Percentiles rank a stretch among this genome's conserved stretches.
These are phyloP conservation scores for Caenorhabditis auriculariae DNA, from an alignment of 2,888 invertebrate genomes.

Conservation along the genomic window DNA sequence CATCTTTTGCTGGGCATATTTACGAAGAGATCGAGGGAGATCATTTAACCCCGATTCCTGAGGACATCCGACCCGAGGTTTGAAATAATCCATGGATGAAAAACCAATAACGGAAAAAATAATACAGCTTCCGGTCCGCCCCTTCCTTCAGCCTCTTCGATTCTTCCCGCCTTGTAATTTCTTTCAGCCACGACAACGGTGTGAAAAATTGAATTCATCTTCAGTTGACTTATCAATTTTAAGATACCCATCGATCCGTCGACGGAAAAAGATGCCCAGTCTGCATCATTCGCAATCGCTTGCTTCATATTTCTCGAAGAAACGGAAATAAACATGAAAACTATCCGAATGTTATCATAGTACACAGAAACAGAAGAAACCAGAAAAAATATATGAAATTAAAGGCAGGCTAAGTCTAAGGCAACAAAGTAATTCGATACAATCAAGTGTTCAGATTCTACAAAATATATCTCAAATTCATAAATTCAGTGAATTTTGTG, in stretches of 20 bases:
- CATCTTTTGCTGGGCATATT: slow-evolving; percentile 28
- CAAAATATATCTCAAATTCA: too few relatives aligned
- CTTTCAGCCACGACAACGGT: slow-evolving; percentile 20
- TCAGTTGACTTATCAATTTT: not conserved
- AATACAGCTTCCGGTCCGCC: slow-evolving; percentile 10
- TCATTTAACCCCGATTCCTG: slow-evolving; percentile 30
- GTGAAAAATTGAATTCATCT: not conserved
- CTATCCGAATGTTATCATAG: too few relatives aligned
- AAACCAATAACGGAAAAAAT: not conserved
- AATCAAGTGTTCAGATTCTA: too few relatives aligned
- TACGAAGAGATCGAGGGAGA: slow-evolving; percentile 43
- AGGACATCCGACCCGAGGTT: slow-evolving; percentile 30
- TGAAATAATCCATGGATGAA: too few relatives aligned
- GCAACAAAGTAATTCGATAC: too few relatives aligned
- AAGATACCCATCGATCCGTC: slow-evolving; percentile 27
- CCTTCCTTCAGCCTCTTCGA: slow-evolving; percentile 16
- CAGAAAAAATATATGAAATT: too few relatives aligned
- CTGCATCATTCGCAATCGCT: slow-evolving; percentile 27
- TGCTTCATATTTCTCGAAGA: slow-evolving; percentile 20
- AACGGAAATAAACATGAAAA: too few relatives aligned
- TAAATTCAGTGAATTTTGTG: too few relatives aligned
- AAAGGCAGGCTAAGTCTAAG: too few relatives aligned
- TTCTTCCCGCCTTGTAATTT: slow-evolving; percentile 33
- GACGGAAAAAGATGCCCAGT: slow-evolving; percentile 36
- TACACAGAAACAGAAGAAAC: too few relatives aligned